Conservation (phyloP, 2,113 vertebrate species). For the Myxocyprinus asiaticus region DNA sequence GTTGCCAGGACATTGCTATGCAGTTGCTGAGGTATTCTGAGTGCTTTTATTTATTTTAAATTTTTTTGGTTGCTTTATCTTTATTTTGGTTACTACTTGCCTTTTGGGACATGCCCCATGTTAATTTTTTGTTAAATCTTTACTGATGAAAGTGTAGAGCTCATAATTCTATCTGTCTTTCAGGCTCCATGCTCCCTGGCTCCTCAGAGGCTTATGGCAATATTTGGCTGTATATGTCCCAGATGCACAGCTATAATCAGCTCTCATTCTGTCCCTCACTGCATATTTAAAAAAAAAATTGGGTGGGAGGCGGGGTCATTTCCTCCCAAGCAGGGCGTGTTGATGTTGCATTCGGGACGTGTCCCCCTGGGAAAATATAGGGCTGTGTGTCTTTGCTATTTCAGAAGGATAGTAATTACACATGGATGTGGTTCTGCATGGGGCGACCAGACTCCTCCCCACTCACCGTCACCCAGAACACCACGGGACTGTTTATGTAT, state of each 20-base stretch:
- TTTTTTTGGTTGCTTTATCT: no score
- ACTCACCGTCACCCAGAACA: conserved; percentile 13
- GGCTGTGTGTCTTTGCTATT: conserved; percentile 32
- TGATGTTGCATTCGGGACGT: neutral
- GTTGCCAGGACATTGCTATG: no score
- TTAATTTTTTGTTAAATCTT: no score
- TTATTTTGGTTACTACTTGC: no score
- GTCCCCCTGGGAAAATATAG: conserved; percentile 7
- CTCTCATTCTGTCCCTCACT: neutral
- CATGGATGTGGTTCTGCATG: conserved; percentile 14
- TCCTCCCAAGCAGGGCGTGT: conserved; percentile 18
- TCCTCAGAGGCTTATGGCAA: neutral
- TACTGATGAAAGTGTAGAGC: no score
- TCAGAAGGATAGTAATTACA: conserved; percentile 39
- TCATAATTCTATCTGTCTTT: no score
- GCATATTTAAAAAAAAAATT: no score
- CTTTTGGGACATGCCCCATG: no score
- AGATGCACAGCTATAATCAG: conserved; percentile 8
- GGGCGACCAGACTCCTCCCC: conserved; percentile 23
- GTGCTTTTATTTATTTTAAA: no score
- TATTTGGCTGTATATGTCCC: neutral
- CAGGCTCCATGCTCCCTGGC: no score
- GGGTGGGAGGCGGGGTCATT: neutral
- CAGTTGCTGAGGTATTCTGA: no score
- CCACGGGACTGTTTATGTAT: conserved; percentile 33